Conservation (phyloP, 2,888 invertebrate species). For the Octonoba sinensis region DNA sequence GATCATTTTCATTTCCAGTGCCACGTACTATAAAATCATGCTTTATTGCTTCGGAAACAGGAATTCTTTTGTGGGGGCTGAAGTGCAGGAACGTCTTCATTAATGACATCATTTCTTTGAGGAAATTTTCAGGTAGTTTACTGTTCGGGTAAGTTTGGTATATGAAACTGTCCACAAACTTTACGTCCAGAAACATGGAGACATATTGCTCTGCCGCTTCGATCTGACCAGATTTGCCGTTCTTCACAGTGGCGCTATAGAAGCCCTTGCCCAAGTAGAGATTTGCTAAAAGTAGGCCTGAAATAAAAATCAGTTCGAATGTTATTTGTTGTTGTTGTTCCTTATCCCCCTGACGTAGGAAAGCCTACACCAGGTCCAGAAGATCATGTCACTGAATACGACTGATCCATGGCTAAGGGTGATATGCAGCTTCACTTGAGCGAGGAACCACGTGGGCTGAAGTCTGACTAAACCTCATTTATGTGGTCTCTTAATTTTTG, state of each 20-base stretch:
- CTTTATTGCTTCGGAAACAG: conserved; percentile 1
- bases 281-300: conserved; percentile 36
- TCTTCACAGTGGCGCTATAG: conserved; percentile 28
- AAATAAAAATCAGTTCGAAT: not conserved
- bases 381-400: too few relatives aligned
- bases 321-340: too few relatives aligned
- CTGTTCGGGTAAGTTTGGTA: conserved; percentile 22
- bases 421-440: too few relatives aligned
- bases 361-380: too few relatives aligned
- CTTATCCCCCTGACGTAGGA: too few relatives aligned
- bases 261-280: conserved; percentile 43
- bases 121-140: not conserved
- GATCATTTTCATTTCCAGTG: too few relatives aligned
- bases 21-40: not conserved
- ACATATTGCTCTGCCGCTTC: conserved; percentile 27
- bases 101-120: conserved; percentile 26
- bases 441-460: too few relatives aligned
- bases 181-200: conserved; percentile 2
- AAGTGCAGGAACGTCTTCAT: conserved; percentile 21
- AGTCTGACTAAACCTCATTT: too few relatives aligned
- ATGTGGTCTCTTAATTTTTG: too few relatives aligned
- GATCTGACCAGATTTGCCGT: conserved; percentile 12
- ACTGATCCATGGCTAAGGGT: too few relatives aligned
- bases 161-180: conserved; percentile 20
- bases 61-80: conserved; percentile 5